Percentiles rank a stretch among this genome's conserved stretches.
phyloP scores from a whole-genome alignment of 1,140 invertebrate genomes.

The Laupala kohalensis region DNA sequence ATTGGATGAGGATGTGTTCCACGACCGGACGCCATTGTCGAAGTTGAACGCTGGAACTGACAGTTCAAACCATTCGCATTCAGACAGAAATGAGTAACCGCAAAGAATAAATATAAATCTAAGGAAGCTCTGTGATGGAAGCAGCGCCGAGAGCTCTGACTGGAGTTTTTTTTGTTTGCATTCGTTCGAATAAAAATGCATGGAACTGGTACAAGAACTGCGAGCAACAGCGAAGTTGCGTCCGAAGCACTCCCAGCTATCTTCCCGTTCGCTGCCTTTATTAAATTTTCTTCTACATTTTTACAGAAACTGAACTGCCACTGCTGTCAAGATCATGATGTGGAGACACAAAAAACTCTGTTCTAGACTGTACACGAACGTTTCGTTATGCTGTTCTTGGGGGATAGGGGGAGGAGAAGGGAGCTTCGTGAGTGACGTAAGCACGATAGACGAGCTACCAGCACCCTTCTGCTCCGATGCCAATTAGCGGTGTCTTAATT shows the following conservation, averaged over 20 bases:
- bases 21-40: background rate
- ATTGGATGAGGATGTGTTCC: background rate
- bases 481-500: background rate
- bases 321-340: too few relatives aligned
- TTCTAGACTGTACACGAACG: too few relatives aligned
- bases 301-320: too few relatives aligned
- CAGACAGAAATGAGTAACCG: background rate
- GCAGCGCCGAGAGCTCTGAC: too few relatives aligned
- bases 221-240: too few relatives aligned
- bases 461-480: background rate
- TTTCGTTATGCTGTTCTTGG: too few relatives aligned
- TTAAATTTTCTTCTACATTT: background rate
- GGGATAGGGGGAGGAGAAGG: too few relatives aligned
- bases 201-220: background rate
- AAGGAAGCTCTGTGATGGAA: background rate
- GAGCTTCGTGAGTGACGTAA: background rate
- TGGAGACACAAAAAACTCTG: too few relatives aligned
- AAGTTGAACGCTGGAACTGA: background rate
- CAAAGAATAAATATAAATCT: background rate
- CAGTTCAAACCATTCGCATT: background rate
- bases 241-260: too few relatives aligned
- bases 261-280: background rate
- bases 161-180: background rate
- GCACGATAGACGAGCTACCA: background rate
- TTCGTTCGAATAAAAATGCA: background rate